Conservation (phyloP, 1,140 invertebrate genomes). For the Drosophila ercepeae region DNA sequence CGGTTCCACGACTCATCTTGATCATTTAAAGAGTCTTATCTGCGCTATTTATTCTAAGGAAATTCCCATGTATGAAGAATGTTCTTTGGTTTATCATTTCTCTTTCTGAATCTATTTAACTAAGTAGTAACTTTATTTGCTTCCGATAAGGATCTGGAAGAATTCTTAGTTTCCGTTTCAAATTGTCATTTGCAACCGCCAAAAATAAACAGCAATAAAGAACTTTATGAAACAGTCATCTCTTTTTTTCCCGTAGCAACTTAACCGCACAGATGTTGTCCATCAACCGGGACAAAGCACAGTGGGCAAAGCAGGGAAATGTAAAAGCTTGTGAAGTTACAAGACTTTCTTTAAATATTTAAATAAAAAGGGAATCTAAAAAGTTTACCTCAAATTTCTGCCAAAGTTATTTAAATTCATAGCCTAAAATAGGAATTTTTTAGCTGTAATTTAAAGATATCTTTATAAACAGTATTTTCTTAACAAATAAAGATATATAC, state of each 20-base stretch:
- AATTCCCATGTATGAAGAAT: no score
- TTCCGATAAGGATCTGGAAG: neutral
- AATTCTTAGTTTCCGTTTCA: neutral
- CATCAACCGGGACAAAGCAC: constrained; percentile 11
- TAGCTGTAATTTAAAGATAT: no score
- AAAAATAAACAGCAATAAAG: constrained; percentile 24
- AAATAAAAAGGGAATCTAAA: no score
- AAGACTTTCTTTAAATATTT: neutral
- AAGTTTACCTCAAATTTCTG: no score
- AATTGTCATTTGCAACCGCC: constrained; percentile 47
- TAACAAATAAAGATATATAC: neutral
- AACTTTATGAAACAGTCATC: constrained; percentile 17
- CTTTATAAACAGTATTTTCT: no score
- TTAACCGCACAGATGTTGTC: constrained; percentile 36
- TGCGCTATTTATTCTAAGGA: no score
- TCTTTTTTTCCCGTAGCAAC: constrained; percentile 34
- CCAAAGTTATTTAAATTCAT: no score
- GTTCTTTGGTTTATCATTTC: neutral
- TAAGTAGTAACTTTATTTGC: neutral
- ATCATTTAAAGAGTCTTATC: neutral
- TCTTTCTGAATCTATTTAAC: neutral
- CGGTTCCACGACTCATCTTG: neutral
- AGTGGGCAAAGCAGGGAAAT: neutral
- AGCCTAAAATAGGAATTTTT: no score
- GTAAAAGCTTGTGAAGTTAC: neutral